Base-by-base conservation (phyloP, 2,113 vertebrate genomes). In the Dendrocopos noguchii region DNA sequence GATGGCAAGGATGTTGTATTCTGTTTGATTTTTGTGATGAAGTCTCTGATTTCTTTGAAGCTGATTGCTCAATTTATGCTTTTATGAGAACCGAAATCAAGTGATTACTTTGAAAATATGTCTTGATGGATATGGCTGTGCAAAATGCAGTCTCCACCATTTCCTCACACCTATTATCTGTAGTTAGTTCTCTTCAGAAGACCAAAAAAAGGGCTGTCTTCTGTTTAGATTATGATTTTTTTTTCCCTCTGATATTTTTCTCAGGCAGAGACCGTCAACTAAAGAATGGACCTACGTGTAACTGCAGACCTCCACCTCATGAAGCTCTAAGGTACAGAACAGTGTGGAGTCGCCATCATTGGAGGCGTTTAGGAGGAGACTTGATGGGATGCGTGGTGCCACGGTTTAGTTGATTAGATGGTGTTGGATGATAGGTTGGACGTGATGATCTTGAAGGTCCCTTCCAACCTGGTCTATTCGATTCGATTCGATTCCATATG, bases 41-140 rank as follows among this genome's bases (percentile, higher is more conserved):
- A 87, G 59, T 82, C 47, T 75, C 36, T 85, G 87, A 93, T 94
- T 92, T 93, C 67, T 94, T 82, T 84, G 36, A 33, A 34, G 28
- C 20, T 73, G 56, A 82, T 91, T 94, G 64, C 42, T 63, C 75
- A 87, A 34, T 95, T 92, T 91, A 70, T 83, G 72, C 67, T 91
- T 95, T 92, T 87, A 85, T 42, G 89, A 61, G 87, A 91, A 56
- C 75, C n/a, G 67, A 87, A 96, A 94, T 94, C 87, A 93, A 91
- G 60, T 82, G 64, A 94, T 96, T 89, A 88, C 85, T 72, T 60
- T 86, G 68, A 93, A 94, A 94, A 87, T 56, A 66, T 25, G 7
- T 67, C 81, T 94, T 94, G 60, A 87, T 53, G 91, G 80, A 92
- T 80, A 76, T 0, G 0, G 20, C 64, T 85, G 74, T 82, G 64